Conservation (phyloP, 2,888 invertebrate genomes). For the Drosophila anomalata region DNA sequence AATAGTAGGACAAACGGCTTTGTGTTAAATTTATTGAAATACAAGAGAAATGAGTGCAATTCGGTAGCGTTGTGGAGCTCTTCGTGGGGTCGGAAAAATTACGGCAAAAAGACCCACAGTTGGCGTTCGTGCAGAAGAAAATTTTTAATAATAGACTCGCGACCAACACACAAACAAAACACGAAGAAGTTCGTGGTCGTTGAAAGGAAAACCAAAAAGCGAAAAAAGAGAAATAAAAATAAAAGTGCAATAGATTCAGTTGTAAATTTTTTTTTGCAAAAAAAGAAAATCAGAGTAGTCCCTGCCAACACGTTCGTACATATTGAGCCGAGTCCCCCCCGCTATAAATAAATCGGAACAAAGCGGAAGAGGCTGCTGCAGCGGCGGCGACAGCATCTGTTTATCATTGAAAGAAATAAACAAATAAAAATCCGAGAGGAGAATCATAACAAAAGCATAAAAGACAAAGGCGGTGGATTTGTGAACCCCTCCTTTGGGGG, state of each 20-base stretch:
- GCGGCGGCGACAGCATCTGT: conserved; percentile 52
- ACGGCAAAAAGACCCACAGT: too few relatives aligned
- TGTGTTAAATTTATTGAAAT: conserved; percentile 20
- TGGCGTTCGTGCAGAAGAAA: conserved; percentile 48
- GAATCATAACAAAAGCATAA: conserved; percentile 46
- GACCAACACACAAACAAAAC: conserved; percentile 33
- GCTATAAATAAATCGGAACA: conserved; percentile 57
- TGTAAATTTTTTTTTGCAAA: conserved; percentile 45
- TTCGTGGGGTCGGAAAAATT: neutral
- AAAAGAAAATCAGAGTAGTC: conserved; percentile 56
- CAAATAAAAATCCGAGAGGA: conserved; percentile 51
- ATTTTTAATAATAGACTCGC: conserved; percentile 60
- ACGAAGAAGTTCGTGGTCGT: conserved; percentile 65
- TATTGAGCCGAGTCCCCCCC: conserved; percentile 21
- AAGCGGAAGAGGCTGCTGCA: conserved; percentile 17
- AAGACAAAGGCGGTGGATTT: conserved; percentile 25
- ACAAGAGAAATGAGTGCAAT: conserved; percentile 48
- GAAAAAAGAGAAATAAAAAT: conserved; percentile 33
- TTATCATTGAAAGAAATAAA: conserved; percentile 63
- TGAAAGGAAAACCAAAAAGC: conserved; percentile 23
- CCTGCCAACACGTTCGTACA: conserved; percentile 42
- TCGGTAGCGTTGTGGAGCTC: neutral
- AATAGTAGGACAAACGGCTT: conserved; percentile 4
- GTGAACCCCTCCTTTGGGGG: conserved; percentile 29
- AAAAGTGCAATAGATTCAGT: conserved; percentile 63